Evolutionary conservation across 2,888 invertebrate species (phyloP), one percentile per base, ranked within the genome.

Genomic region (Criorhina ranunculi): DNA sequence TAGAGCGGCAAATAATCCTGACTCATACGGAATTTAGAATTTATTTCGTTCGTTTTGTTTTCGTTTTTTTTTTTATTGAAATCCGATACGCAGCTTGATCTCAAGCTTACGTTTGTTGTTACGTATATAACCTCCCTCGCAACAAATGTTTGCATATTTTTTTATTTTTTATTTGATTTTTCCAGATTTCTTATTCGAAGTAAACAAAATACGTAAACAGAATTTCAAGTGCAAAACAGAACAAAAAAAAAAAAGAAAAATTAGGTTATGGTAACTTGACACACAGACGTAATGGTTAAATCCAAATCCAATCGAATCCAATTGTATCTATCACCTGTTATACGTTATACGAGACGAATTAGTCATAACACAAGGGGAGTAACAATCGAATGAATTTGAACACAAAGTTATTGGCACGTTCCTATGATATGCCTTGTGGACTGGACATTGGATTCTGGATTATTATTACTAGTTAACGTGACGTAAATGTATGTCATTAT

Each of bases 1-100:
- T 4, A 46, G n/a, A 53, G n/a, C 53, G 5, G 9, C 29, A 57
- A 75, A 66, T 55, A 66, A 2, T 67, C 77, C 77, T 77, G 77
- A 77, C 77, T 77, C 67, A 69, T 53, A 24, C 29, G 24, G 40
- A 66, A 66, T 57, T 19, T 11, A 15, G 40, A 19, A 6, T 51
- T 29, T 31, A 3, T 42, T 35, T n/a, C n/a, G n/a, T 66, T 40
- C 5, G 7, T 57, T n/a, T 29, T 42, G 12, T 49, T 35, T 19
- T 7, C 15, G 15, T 29, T 15, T 31, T 37, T 35, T 35, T 51
- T 42, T 42, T 42, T 51, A 51, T 60, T 69, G 67, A 77, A 67
- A 77, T 60, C 60, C 33, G 67, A 77, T 15, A 33, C 35, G 46
- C 57, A 19, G n/a, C 24, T 44, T 19, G 24, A 24, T 37, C 37